These are phyloP conservation scores for Phalacrocorax pelagicus DNA, from an alignment of 2,113 vertebrate genomes.

Conservation along the genomic window DNA sequence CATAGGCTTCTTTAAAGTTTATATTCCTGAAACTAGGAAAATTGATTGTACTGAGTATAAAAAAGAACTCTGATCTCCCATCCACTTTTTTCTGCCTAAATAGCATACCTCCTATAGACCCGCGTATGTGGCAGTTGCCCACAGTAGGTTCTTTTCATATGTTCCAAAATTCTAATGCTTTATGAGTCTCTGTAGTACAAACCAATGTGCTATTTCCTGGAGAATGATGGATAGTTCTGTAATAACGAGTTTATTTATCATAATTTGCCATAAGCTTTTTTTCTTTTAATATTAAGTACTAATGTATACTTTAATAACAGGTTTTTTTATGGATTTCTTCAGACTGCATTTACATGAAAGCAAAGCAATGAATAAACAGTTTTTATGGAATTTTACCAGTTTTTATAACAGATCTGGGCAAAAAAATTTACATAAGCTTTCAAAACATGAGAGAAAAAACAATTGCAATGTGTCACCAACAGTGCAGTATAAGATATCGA, in stretches of 20 bases:
- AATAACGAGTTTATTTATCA: neutral
- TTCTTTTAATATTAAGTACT: neutral
- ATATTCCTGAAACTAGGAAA: neutral
- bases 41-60: neutral
- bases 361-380: neutral
- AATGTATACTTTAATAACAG: neutral
- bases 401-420: neutral
- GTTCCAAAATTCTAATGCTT: neutral
- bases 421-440: neutral
- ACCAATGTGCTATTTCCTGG: neutral
- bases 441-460: neutral
- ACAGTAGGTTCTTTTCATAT: neutral
- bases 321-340: neutral
- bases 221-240: neutral
- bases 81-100: neutral
- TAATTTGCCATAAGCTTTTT: neutral
- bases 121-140: neutral
- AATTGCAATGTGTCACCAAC: neutral
- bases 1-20: neutral
- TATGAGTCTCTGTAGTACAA: neutral
- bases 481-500: neutral
- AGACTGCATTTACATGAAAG: neutral
- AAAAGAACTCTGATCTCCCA: neutral
- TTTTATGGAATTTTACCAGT: neutral
- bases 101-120: neutral